A percentile compares a stretch with the other conserved stretches of the same genome.
These are phyloP conservation scores for Ammodytes marinus DNA, from an alignment of 2,113 vertebrate genomes.

Conservation along the genomic window DNA sequence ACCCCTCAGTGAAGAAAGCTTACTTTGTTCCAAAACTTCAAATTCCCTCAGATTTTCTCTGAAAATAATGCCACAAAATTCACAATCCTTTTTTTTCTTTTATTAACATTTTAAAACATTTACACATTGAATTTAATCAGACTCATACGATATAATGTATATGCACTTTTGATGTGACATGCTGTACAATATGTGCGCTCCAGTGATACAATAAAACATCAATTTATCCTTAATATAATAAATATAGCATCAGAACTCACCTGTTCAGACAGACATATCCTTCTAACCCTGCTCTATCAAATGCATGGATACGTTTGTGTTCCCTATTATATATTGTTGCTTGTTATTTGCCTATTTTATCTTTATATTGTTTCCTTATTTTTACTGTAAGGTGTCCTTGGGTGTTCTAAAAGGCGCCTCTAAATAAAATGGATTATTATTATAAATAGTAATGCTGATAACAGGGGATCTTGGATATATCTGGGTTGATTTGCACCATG, in stretches of 20 bases:
- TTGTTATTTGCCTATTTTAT: no score
- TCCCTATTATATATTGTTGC: no score
- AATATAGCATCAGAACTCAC: neutral
- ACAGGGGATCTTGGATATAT: neutral
- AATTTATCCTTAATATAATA: rapidly evolving
- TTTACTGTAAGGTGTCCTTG: no score
- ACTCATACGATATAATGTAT: neutral
- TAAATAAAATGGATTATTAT: no score
- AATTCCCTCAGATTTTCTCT: neutral
- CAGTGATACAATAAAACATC: neutral
- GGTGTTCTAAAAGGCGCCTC: no score
- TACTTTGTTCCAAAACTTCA: neutral
- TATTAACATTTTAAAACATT: neutral
- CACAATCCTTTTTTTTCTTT: neutral
- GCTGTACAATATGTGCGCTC: neutral
- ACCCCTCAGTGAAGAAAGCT: neutral
- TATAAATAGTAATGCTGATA: neutral
- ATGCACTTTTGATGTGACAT: neutral
- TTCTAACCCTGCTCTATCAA: no score
- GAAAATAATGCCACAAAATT: neutral
- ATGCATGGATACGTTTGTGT: no score
- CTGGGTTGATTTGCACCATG: neutral
- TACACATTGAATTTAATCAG: neutral
- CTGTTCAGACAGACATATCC: no score
- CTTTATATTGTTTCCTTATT: no score